phyloP scores from a whole-genome alignment of 2,113 vertebrate genomes.

The Puntigrus tetrazona region DNA sequence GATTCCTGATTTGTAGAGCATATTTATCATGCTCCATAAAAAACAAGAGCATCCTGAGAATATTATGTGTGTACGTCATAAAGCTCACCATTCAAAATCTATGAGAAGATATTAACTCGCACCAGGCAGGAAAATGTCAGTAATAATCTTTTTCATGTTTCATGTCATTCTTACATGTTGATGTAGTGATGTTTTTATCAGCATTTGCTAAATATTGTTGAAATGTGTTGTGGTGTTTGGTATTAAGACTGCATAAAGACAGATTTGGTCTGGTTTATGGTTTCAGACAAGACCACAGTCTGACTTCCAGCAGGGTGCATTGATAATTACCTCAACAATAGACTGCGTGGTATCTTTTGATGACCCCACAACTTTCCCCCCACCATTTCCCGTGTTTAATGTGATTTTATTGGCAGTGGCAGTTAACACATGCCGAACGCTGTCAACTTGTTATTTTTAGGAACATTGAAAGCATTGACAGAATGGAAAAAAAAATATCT shows the following conservation, averaged over 20 bases:
- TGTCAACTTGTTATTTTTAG: not conserved
- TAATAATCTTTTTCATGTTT: not conserved
- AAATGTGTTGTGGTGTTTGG: not conserved
- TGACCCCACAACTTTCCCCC: not conserved
- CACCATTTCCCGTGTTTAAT: not conserved
- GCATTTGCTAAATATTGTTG: not conserved
- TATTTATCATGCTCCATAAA: conserved; percentile 26
- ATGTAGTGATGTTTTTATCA: not conserved
- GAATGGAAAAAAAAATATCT: not conserved
- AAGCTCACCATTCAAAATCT: not conserved
- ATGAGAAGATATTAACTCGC: not conserved
- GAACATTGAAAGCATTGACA: not conserved
- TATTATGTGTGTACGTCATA: not conserved
- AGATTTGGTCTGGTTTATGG: not conserved
- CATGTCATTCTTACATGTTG: too few species aligned
- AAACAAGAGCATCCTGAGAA: conserved; percentile 43
- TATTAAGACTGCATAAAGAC: not conserved
- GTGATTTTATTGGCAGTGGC: not conserved
- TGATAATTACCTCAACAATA: not conserved
- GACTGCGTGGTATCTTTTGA: not conserved
- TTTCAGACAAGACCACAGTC: not conserved
- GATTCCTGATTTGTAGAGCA: not conserved
- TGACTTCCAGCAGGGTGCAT: not conserved
- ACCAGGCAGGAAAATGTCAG: not conserved
- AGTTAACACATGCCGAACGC: not conserved